Conservation (phyloP, 2,113 vertebrate species). For the Anas platyrhynchos region DNA sequence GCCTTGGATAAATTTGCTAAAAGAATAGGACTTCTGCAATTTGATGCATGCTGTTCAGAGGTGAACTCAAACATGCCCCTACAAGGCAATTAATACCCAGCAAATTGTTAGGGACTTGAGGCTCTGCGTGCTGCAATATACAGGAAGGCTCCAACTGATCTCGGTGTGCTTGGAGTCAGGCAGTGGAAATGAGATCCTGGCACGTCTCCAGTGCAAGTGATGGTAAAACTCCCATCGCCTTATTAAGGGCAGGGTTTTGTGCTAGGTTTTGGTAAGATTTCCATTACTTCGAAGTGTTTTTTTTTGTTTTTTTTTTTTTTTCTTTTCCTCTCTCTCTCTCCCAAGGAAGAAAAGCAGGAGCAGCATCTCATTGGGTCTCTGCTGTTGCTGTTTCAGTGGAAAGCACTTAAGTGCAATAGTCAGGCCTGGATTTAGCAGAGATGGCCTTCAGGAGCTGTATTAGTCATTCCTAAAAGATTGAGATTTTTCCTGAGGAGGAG, state of each 20-base stretch:
- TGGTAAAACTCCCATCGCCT: not conserved
- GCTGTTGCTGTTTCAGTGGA: fast-evolving
- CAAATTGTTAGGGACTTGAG: not conserved
- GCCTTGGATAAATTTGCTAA: not conserved
- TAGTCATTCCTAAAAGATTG: not conserved
- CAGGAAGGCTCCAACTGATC: not conserved
- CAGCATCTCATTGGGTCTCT: fast-evolving
- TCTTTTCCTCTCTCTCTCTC: not conserved
- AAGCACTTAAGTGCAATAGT: fast-evolving
- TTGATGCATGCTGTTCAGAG: not conserved
- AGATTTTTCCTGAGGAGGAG: not conserved
- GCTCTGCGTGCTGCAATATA: not conserved
- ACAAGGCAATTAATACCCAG: not conserved
- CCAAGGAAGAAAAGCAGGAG: not conserved
- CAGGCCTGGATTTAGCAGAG: not conserved
- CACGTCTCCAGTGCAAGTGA: not conserved
- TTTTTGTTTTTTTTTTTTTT: too few relatives aligned
- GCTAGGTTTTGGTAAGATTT: not conserved
- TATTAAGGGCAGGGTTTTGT: not conserved
- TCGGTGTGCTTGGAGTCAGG: not conserved
- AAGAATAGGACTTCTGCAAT: not conserved
- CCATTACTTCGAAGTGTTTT: not conserved
- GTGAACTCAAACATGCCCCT: not conserved
- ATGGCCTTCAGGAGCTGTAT: not conserved
- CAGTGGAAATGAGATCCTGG: not conserved